Percentiles rank a stretch among this genome's conserved stretches.
Evolutionary conservation across 2,888 invertebrate genomes (phyloP).

Genomic region (Heliconius ismenius): DNA sequence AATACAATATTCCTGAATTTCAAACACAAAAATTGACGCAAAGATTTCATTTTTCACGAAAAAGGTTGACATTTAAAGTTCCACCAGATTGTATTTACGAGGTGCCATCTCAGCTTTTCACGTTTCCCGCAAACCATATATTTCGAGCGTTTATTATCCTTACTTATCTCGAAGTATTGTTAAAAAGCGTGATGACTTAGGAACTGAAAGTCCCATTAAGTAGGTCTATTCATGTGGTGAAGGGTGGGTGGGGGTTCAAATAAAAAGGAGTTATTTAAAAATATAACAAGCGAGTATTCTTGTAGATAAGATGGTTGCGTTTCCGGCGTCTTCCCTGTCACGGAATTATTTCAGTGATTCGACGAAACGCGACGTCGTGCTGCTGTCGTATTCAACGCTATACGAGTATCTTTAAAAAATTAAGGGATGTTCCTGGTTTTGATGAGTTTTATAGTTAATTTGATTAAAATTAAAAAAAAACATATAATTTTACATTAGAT

Average conservation of each 20-base stretch:
- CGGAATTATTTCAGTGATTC: conserved; percentile 80
- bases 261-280: conserved; percentile 81
- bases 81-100: conserved; percentile 15
- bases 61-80: conserved; percentile 12
- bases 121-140: conserved; percentile 62
- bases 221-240: conserved; percentile 79
- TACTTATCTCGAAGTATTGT: conserved; percentile 76
- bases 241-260: conserved; percentile 69
- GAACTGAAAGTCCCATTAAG: conserved; percentile 81
- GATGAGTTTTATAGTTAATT: not conserved
- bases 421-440: conserved; percentile 57
- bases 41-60: not conserved
- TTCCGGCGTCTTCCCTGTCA: conserved; percentile 72
- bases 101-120: conserved; percentile 32
- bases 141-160: conserved; percentile 79
- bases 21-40: not conserved
- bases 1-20: not conserved
- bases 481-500: no score
- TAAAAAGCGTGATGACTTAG: conserved; percentile 81
- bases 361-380: conserved; percentile 76
- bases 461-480: not conserved
- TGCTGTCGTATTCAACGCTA: conserved; percentile 78
- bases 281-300: conserved; percentile 80
- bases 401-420: conserved; percentile 80
- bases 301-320: conserved; percentile 80